Conservation (phyloP, 2,888 invertebrate species). For the Terebella lapidaria region DNA sequence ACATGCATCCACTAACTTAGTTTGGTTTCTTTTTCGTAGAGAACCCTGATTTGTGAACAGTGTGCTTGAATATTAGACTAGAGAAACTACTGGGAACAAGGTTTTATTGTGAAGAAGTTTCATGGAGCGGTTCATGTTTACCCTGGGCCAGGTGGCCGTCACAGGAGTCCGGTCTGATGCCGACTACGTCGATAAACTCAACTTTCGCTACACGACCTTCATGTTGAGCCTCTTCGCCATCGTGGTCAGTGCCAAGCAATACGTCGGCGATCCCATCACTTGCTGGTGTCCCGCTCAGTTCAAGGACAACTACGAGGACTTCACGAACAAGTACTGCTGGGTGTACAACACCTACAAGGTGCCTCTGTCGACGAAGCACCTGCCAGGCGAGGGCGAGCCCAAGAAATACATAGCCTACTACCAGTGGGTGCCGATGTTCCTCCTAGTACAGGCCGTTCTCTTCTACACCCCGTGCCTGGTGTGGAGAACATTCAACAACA, state of each 20-base stretch:
- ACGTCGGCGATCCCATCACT: constrained; percentile 95
- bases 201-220: constrained; percentile 56
- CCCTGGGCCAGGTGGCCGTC: constrained; percentile 14
- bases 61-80: no score
- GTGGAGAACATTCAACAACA: background rate
- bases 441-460: constrained; percentile 54
- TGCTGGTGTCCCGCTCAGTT: constrained; percentile 63
- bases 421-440: constrained; percentile 54
- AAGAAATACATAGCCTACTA: constrained; percentile 6
- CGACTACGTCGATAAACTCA: constrained; percentile 53
- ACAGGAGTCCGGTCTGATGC: constrained; percentile 45
- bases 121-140: constrained; percentile 1
- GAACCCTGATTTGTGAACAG: no score
- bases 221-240: constrained; percentile 87
- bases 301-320: constrained; percentile 56
- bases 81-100: no score
- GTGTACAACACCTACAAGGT: constrained; percentile 57
- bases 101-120: no score
- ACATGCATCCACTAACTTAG: no score
- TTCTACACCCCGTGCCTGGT: constrained; percentile 45
- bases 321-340: constrained; percentile 58
- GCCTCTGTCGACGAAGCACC: constrained; percentile 50
- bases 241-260: constrained; percentile 87
- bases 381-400: constrained; percentile 47
- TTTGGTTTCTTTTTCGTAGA: no score